Evolutionary conservation across 2,888 invertebrate genomes (phyloP).

Genomic region (Galerucella nymphaeae): DNA sequence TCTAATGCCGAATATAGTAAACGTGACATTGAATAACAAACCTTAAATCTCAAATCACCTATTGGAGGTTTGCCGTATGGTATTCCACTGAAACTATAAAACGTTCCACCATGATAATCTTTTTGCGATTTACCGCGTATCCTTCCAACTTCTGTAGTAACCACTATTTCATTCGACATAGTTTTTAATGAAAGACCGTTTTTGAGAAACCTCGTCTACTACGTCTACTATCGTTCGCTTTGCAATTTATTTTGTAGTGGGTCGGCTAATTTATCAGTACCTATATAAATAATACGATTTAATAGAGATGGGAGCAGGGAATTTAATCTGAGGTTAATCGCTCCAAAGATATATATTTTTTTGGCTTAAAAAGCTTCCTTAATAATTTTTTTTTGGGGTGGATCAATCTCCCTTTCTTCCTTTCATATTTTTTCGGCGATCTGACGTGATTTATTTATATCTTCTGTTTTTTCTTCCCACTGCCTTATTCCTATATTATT

Average conservation of each 20-base stretch:
- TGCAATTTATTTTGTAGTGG: not conserved
- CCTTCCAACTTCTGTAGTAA: conserved; percentile 52
- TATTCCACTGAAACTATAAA: conserved; percentile 58
- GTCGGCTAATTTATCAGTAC: not conserved
- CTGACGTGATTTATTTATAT: too few species aligned
- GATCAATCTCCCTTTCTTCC: too few species aligned
- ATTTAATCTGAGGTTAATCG: not conserved
- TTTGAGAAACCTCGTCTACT: not conserved
- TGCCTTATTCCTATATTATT: too few species aligned
- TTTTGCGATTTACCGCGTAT: conserved; percentile 52
- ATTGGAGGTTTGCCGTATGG: conserved; percentile 60
- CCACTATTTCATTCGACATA: conserved; percentile 39
- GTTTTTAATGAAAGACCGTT: not conserved
- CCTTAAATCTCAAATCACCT: conserved; percentile 58
- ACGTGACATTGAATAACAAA: conserved; percentile 38
- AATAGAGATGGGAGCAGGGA: conserved; percentile 8
- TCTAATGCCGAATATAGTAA: too few species aligned
- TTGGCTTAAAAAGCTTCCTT: too few species aligned
- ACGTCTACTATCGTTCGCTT: not conserved
- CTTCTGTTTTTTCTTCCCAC: too few species aligned
- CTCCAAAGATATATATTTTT: conserved; percentile 6
- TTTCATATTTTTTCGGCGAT: too few species aligned
- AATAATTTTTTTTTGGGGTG: too few species aligned
- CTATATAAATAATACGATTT: conserved; percentile 11
- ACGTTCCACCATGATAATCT: conserved; percentile 54